These are phyloP conservation scores for Gallinago stenura DNA, from an alignment of 2,797 vertebrate genomes.

Conservation along the genomic window DNA sequence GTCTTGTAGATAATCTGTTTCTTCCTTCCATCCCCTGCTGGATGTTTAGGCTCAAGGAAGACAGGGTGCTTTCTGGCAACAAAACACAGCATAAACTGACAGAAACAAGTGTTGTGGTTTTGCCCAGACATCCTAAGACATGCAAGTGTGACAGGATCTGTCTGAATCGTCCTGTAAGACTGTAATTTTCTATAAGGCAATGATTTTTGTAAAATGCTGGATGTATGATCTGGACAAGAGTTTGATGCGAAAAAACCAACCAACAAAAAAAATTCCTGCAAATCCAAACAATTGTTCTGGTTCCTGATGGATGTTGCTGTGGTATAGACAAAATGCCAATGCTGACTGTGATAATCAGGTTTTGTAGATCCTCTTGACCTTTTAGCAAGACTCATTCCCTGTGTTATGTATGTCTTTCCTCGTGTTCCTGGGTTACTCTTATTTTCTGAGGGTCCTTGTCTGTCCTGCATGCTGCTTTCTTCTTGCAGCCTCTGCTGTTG, in stretches of 20 bases:
- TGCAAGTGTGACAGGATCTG: neutral
- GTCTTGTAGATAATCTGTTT: neutral
- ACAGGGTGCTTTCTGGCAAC: neutral
- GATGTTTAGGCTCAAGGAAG: conserved; percentile 2
- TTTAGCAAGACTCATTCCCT: neutral
- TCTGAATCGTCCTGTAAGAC: neutral
- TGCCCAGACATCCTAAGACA: neutral
- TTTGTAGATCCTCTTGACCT: neutral
- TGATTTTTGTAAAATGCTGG: neutral
- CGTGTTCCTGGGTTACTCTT: neutral
- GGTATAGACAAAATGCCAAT: neutral
- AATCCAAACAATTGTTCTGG: neutral
- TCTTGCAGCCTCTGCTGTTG: neutral
- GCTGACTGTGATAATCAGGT: neutral
- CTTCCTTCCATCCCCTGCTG: neutral
- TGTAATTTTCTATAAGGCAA: neutral
- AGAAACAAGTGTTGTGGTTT: neutral
- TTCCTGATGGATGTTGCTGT: neutral
- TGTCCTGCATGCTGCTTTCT: neutral
- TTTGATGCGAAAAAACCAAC: neutral
- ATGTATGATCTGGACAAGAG: neutral
- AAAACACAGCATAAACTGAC: neutral
- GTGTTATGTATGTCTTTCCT: neutral
- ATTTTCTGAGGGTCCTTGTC: neutral
- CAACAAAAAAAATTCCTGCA: neutral